These are phyloP conservation scores for Tychaedon coryphoeus DNA, from an alignment of 2,113 vertebrate genomes.

Conservation along the genomic window DNA sequence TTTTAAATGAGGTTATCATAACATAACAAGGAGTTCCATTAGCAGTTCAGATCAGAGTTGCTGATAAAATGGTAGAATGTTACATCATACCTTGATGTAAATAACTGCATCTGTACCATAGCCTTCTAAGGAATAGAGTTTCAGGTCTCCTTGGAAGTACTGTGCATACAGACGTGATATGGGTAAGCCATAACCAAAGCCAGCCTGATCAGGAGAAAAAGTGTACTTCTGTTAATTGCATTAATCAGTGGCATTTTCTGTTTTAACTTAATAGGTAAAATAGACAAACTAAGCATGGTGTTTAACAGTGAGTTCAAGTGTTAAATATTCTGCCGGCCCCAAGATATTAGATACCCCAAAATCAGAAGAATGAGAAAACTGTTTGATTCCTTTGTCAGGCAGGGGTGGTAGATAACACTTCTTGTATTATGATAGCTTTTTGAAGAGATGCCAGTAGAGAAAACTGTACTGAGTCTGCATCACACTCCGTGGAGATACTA, in stretches of 20 bases:
- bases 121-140: constrained; percentile 95
- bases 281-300: background rate
- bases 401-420: background rate
- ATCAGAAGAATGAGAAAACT: background rate
- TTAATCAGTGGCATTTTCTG: background rate
- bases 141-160: constrained; percentile 97
- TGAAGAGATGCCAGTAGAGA: background rate
- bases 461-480: background rate
- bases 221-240: background rate
- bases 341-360: background rate
- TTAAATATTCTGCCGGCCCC: background rate
- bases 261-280: background rate
- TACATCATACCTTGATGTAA: constrained; percentile 87
- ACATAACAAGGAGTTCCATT: background rate
- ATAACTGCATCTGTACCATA: constrained; percentile 93
- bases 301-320: background rate
- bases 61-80: background rate
- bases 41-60: background rate
- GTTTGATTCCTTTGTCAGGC: background rate
- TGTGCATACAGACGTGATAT: constrained; percentile 95
- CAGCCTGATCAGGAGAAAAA: constrained; percentile 79
- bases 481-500: background rate
- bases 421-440: background rate
- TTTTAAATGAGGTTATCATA: background rate
- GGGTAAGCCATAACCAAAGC: constrained; percentile 94